Base-by-base conservation (phyloP, 1,140 invertebrate genomes). In the Meteorus sp. region DNA sequence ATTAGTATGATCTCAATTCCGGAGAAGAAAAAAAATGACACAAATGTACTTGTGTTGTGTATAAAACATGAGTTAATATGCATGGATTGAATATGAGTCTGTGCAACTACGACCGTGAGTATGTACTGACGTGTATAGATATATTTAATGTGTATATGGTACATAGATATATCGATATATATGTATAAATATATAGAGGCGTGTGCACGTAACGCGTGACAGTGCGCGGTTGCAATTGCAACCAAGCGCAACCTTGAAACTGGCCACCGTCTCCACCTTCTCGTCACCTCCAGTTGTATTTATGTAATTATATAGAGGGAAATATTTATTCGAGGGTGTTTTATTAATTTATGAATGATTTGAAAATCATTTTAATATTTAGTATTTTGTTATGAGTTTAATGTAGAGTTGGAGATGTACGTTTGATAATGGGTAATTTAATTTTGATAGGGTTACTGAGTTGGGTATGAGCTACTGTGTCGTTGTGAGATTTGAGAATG, bases 241-340 rank as follows among this genome's bases (percentile, higher is more conserved):
- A 64, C 45, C 27, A 31, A 43, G 47, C n/a, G n/a, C 54, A 66
- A 70, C 69, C 69, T 71, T 71, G 69, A 70, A 71, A 65, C 60
- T 59, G 53, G 47, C 52, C 56, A 67, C 59, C 61, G 61, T 60
- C 37, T 62, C 66, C 56, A 65, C 52, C 64, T 53, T 67, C 55
- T 57, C 62, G 58, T 66, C 64, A 63, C 59, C 56, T 68, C 56
- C 57, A 59, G 56, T 41, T 47, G 25, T 51, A 54, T 25, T 31
- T 44, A 44, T 61, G 51, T 51, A 53, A 60, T 60, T 11, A 4
- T 35, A 15, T 15, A 33, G 19, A 33, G 29, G 6, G 29, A 31
- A n/a, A 33, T 11, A 27, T 50, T 17, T 50, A 31, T 50, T 22
- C n/a, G 43, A 45, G 43, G 43, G 25, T 45, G n/a, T n/a, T n/a